A percentile compares a stretch with the other conserved stretches of the same genome.
Evolutionary conservation across 2,797 vertebrate genomes (phyloP).

Genomic region (Varecia variegata): DNA sequence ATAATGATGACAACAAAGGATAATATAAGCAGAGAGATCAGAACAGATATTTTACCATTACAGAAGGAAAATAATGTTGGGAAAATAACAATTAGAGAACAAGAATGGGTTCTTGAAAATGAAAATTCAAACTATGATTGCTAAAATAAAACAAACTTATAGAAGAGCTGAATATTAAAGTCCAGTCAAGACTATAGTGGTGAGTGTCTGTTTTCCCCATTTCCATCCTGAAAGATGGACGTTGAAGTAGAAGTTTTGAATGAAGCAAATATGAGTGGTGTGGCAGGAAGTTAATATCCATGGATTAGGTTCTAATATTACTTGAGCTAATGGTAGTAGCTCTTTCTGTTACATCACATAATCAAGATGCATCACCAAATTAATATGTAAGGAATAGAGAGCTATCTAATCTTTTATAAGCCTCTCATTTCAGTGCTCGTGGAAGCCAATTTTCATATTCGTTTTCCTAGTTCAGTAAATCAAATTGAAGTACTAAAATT

Average conservation of each 20-base stretch:
- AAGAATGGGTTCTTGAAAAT: background rate
- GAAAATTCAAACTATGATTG: background rate
- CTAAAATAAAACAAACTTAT: background rate
- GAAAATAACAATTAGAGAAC: background rate
- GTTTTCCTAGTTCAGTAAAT: conserved; percentile 48
- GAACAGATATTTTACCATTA: background rate
- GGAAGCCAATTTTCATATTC: conserved; percentile 4
- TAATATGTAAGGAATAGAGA: background rate
- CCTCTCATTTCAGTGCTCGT: background rate
- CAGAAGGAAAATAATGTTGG: background rate
- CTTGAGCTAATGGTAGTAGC: background rate
- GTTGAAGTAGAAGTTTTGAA: background rate
- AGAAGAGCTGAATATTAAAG: background rate
- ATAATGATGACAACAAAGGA: background rate
- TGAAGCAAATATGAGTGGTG: background rate
- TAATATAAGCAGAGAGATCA: background rate
- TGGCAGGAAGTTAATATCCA: background rate
- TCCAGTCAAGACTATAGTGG: background rate
- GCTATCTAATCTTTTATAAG: conserved; percentile 21
- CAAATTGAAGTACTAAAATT: background rate
- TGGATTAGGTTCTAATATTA: background rate
- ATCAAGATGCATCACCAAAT: background rate
- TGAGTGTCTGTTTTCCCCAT: background rate
- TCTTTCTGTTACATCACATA: background rate
- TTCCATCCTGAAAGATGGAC: background rate